phyloP scores from a whole-genome alignment of 2,113 vertebrate genomes.

The Misgurnus anguillicaudatus region DNA sequence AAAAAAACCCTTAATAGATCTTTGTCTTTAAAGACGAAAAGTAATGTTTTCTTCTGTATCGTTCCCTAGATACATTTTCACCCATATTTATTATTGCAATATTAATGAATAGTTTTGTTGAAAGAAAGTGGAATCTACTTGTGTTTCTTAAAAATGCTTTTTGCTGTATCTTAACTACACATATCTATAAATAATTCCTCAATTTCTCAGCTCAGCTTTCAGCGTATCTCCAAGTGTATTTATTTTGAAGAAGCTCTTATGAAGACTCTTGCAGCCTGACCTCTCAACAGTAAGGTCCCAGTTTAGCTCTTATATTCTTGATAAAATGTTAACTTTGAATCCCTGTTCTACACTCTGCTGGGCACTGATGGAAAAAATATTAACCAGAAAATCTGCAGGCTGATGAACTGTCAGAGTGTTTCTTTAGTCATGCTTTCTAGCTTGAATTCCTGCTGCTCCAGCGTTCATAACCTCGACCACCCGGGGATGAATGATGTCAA shows the following conservation, averaged over 20 bases:
- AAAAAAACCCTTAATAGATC: background rate
- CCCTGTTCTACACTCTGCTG: background rate
- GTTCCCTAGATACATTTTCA: conserved; percentile 22
- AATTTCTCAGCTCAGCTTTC: conserved; percentile 5
- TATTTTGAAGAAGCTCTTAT: conserved; percentile 21
- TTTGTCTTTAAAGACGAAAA: conserved; percentile 14
- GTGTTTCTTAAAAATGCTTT: background rate
- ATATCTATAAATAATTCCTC: conserved; percentile 29
- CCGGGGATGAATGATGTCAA: conserved; percentile 4
- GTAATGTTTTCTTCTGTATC: background rate
- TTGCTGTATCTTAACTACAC: background rate
- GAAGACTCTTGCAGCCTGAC: conserved; percentile 11
- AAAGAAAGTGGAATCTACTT: conserved; percentile 1
- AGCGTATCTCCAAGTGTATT: conserved; percentile 19
- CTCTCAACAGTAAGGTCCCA: conserved; percentile 7
- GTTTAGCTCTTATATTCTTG: conserved; percentile 10
- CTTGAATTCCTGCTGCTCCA: conserved; percentile 7
- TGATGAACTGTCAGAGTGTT: conserved; percentile 30
- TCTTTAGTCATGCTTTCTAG: conserved; percentile 7
- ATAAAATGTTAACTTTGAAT: conserved; percentile 22
- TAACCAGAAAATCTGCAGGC: conserved; percentile 4
- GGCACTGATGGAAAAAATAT: conserved; percentile 16
- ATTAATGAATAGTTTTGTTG: conserved; percentile 38
- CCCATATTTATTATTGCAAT: conserved; percentile 38
- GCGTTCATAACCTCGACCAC: conserved; percentile 16